Evolutionary conservation across 1,140 invertebrate species (phyloP).

Genomic region (Planococcus citri): DNA sequence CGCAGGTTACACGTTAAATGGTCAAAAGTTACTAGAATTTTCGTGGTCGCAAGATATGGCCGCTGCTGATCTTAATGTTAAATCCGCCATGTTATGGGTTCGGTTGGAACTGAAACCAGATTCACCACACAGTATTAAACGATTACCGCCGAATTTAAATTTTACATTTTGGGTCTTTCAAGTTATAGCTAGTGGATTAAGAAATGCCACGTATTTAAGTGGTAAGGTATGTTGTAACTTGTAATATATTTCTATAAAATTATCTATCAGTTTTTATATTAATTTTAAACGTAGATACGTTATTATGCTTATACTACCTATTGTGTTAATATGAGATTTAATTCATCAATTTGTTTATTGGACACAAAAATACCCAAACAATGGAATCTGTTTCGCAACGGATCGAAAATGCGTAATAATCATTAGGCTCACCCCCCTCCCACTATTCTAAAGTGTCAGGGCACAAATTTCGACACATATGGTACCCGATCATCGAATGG

Average conservation of each 20-base stretch:
- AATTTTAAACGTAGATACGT: too few species aligned
- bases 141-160: slow-evolving; percentile 34
- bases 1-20: slow-evolving; percentile 65
- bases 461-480: too few species aligned
- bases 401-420: too few species aligned
- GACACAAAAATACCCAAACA: too few species aligned
- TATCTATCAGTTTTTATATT: too few species aligned
- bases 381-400: too few species aligned
- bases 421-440: too few species aligned
- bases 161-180: slow-evolving; percentile 53
- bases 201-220: slow-evolving; percentile 44
- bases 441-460: too few species aligned
- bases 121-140: slow-evolving; percentile 23
- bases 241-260: background rate
- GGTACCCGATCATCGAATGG: too few species aligned
- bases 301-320: too few species aligned
- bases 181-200: slow-evolving; percentile 32
- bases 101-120: slow-evolving; percentile 47
- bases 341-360: too few species aligned
- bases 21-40: slow-evolving; percentile 73
- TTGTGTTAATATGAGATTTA: too few species aligned
- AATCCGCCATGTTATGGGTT: slow-evolving; percentile 60
- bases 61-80: slow-evolving; percentile 46
- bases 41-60: slow-evolving; percentile 44
- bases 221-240: slow-evolving; percentile 39